Evolutionary conservation across 2,797 vertebrate species (phyloP).

Genomic region (Micrastur ruficollis): DNA sequence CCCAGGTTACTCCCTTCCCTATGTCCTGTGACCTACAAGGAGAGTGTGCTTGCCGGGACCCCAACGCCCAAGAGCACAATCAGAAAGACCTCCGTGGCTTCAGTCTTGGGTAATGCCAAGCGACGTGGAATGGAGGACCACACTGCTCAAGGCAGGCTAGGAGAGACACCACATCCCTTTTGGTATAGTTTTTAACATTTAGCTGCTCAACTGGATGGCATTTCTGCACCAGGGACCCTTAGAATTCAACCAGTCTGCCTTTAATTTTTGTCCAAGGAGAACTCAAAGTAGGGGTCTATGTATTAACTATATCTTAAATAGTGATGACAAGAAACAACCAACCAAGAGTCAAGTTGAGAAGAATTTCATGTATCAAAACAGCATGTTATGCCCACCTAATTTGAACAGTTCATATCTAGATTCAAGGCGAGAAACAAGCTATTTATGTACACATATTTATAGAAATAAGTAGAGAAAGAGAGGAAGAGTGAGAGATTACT

Average conservation of each 20-base stretch:
- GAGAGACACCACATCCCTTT: conserved; percentile 78
- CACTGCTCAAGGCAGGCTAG: conserved; percentile 76
- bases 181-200: conserved; percentile 80
- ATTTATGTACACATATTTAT: conserved; percentile 72
- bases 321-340: conserved; percentile 62
- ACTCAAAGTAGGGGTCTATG: conserved; percentile 68
- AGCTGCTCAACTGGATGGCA: conserved; percentile 81
- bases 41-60: conserved; percentile 94
- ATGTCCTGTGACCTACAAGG: conserved; percentile 91
- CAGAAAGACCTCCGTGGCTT: conserved; percentile 78
- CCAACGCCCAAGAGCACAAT: conserved; percentile 87
- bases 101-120: conserved; percentile 72
- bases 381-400: conserved; percentile 83
- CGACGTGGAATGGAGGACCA: conserved; percentile 43
- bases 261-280: conserved; percentile 78
- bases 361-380: conserved; percentile 70
- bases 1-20: conserved; percentile 93
- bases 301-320: conserved; percentile 67
- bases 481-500: conserved; percentile 41
- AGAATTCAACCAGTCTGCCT: conserved; percentile 84
- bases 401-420: conserved; percentile 69
- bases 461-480: conserved; percentile 65
- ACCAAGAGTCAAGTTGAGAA: conserved; percentile 74
- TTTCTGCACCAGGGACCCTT: conserved; percentile 83
- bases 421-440: conserved; percentile 73